Evolutionary conservation across 2,113 vertebrate species (phyloP).

Genomic region (Alethe diademata): DNA sequence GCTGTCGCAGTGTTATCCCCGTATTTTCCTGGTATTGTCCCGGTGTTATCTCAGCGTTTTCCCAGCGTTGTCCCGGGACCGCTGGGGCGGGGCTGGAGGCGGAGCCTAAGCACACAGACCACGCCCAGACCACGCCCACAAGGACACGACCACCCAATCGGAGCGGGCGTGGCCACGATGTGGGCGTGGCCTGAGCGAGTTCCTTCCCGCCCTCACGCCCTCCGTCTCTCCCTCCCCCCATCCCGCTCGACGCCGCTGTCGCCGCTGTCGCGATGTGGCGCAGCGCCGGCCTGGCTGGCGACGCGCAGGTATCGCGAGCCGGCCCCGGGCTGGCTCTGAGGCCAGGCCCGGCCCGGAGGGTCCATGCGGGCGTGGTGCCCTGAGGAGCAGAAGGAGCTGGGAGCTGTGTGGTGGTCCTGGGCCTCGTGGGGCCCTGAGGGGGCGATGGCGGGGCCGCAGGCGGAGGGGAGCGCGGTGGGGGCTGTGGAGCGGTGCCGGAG

Average conservation of each 20-base stretch:
- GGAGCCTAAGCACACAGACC: fast-evolving
- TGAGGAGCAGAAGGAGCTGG: too few relatives aligned
- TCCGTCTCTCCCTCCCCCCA: fast-evolving
- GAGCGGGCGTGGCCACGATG: fast-evolving
- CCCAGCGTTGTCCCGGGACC: fast-evolving
- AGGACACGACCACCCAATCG: too few relatives aligned
- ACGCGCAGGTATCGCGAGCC: background rate
- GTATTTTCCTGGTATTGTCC: background rate
- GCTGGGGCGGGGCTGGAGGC: fast-evolving
- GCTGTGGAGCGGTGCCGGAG: background rate
- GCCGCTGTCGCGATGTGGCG: background rate
- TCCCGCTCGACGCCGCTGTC: background rate
- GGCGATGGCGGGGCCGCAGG: background rate
- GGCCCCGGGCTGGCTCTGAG: background rate
- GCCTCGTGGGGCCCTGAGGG: background rate
- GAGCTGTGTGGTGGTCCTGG: background rate
- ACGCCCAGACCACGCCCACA: too few relatives aligned
- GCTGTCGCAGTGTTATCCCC: too few relatives aligned
- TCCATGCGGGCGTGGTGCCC: background rate
- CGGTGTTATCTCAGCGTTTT: fast-evolving
- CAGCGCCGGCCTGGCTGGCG: background rate
- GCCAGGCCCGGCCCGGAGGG: too few relatives aligned
- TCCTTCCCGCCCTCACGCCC: background rate
- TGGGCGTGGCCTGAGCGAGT: fast-evolving
- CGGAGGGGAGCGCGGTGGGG: fast-evolving